Evolutionary conservation across 1,140 invertebrate species (phyloP).

Genomic region (Drosophila kanapiae): DNA sequence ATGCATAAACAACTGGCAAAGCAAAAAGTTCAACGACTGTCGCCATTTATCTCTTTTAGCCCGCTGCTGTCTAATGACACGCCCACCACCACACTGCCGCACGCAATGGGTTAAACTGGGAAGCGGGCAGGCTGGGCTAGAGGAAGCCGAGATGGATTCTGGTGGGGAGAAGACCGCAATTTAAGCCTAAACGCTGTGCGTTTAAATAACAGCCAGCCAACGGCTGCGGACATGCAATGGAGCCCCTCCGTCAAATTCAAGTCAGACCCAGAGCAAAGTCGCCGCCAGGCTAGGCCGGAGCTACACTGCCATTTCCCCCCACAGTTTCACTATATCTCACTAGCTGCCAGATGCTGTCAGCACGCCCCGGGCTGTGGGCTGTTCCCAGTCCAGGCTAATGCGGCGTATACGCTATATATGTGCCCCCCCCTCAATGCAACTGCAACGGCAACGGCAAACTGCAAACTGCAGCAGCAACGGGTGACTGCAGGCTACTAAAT

Average conservation of each 20-base stretch:
- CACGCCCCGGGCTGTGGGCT: conserved; percentile 65
- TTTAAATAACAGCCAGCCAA: conserved; percentile 70
- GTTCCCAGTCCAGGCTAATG: conserved; percentile 30
- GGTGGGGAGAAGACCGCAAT: conserved; percentile 66
- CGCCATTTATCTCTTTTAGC: conserved; percentile 81
- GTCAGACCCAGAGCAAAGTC: conserved; percentile 70
- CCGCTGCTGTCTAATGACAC: conserved; percentile 74
- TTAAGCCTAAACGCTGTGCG: conserved; percentile 80
- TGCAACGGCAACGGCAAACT: conserved; percentile 23
- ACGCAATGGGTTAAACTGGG: conserved; percentile 24
- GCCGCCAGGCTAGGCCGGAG: conserved; percentile 47
- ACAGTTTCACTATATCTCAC: conserved; percentile 11
- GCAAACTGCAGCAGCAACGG: neutral
- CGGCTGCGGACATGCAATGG: conserved; percentile 68
- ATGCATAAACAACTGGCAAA: conserved; percentile 80
- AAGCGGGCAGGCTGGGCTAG: neutral
- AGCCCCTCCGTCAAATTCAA: conserved; percentile 59
- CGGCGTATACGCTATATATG: conserved; percentile 72
- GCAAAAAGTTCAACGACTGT: conserved; percentile 82
- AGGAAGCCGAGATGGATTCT: neutral
- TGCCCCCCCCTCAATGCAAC: conserved; percentile 12
- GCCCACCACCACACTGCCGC: conserved; percentile 53
- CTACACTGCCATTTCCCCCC: neutral
- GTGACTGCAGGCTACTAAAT: conserved; percentile 70
- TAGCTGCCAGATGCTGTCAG: conserved; percentile 65